Evolutionary conservation across 2,888 invertebrate genomes (phyloP).

Genomic region (Rhingia campestris): DNA sequence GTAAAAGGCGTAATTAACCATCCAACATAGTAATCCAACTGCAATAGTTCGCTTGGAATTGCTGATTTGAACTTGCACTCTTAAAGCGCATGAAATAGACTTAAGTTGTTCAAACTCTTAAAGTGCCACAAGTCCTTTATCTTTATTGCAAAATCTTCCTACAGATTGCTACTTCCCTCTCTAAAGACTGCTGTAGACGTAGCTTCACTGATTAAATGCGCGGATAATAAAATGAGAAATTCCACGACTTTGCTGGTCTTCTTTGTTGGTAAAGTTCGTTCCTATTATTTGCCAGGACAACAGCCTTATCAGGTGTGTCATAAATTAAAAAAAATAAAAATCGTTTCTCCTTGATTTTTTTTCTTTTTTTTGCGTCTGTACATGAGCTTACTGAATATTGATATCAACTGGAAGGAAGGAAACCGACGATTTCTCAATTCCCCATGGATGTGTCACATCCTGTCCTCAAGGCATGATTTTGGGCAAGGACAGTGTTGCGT

Average conservation of each 20-base stretch:
- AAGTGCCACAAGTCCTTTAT: constrained; percentile 51
- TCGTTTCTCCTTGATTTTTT: neutral
- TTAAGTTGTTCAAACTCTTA: constrained; percentile 32
- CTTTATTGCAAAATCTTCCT: constrained; percentile 53
- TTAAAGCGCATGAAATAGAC: constrained; percentile 35
- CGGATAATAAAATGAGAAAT: constrained; percentile 67
- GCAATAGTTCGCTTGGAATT: constrained; percentile 44
- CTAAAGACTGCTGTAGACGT: neutral
- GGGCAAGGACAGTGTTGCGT: neutral
- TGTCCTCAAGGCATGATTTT: constrained; percentile 7
- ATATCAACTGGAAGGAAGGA: constrained; percentile 50
- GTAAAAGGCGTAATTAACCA: constrained; percentile 45
- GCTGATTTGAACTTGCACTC: constrained; percentile 26
- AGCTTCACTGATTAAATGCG: constrained; percentile 61
- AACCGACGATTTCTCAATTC: constrained; percentile 58
- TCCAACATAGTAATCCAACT: constrained; percentile 52
- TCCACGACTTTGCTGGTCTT: constrained; percentile 41
- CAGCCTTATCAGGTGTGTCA: constrained; percentile 49
- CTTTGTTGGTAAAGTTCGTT: constrained; percentile 24
- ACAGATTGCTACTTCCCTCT: constrained; percentile 20
- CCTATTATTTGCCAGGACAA: constrained; percentile 65
- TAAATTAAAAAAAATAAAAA: constrained; percentile 37
- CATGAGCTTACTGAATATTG: neutral
- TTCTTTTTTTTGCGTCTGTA: neutral
- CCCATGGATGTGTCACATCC: constrained; percentile 48